Evolutionary conservation across 2,888 invertebrate genomes (phyloP), one percentile per base, ranked within the genome.

Genomic region (Tenthredo livida): DNA sequence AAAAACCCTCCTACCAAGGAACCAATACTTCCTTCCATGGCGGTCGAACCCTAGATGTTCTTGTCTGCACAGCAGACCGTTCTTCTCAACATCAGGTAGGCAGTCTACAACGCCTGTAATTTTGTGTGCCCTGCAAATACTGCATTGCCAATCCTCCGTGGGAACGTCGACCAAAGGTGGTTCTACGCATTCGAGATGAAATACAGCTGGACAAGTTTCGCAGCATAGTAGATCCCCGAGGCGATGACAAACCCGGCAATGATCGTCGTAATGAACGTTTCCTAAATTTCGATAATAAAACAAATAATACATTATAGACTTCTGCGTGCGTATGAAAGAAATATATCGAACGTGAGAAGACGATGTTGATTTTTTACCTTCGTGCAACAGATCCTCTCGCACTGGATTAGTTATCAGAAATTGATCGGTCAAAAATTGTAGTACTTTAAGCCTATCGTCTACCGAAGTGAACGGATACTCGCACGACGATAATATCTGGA

Each of bases 161-260:
- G 99, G 99, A 73, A 99, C 98, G 94, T 98, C 97, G 80, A 97
- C 96, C 91, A 99, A 94, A 15, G 98, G 98, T 83, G 99, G 99
- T 92, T 98, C 98, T 83, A 99, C 97, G 94, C 99, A 99, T 91
- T 97, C 98, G 91, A 99, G 94, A 93, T 99, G 99, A 93, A 98
- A 99, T 33, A 99, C 99, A 43, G 99, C 99, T 29, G 99, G 98
- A 92, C 99, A 99, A 3, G 98, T 98, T 94, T 99, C 99, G 94
- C 99, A 99, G 92, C 99, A 99, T 15, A 99, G 94, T 80, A 99
- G 94, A 93, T 99, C 99, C 40, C 99, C 99, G 85, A 98, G 94
- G 86, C 98, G 96, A 93, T 98, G 98, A 91, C 98, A 98, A 40
- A 97, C 97, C 87, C 98, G 95, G 91, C 98, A 98, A 93, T 98